A percentile compares a stretch with the other conserved stretches of the same genome.
Evolutionary conservation across 1,140 invertebrate genomes (phyloP).

Genomic region (Ectropis grisescens): DNA sequence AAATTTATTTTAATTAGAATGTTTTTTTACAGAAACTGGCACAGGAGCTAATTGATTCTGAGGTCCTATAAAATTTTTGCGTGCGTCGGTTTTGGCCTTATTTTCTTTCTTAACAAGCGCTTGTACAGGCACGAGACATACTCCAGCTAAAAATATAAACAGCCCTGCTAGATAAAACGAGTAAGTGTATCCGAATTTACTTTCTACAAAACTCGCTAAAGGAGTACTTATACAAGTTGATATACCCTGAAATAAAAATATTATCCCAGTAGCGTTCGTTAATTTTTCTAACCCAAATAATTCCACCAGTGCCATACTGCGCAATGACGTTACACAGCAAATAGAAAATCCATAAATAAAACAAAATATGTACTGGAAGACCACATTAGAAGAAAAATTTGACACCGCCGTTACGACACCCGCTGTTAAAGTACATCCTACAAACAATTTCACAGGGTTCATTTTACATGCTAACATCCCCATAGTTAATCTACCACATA

Average conservation of each 20-base stretch:
- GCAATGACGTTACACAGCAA: constrained; percentile 31
- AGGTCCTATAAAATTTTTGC: no score
- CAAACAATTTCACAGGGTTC: constrained; percentile 31
- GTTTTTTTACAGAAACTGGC: no score
- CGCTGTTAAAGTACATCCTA: constrained; percentile 19
- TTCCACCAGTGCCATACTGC: constrained; percentile 42
- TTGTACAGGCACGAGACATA: no score
- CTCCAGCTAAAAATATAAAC: constrained; percentile 32
- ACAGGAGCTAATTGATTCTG: no score
- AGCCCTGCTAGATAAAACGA: constrained; percentile 43
- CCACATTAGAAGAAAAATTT: constrained; percentile 31
- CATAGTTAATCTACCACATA: constrained; percentile 33
- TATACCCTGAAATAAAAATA: constrained; percentile 52
- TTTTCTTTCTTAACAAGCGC: no score
- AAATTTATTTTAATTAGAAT: no score
- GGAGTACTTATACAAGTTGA: constrained; percentile 52
- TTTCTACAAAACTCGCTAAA: constrained; percentile 36
- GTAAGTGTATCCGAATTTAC: constrained; percentile 31
- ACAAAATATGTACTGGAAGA: constrained; percentile 49
- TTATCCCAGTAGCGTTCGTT: constrained; percentile 52
- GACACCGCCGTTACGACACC: constrained; percentile 35
- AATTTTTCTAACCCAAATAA: constrained; percentile 54
- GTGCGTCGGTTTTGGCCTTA: no score
- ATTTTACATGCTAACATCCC: constrained; percentile 41
- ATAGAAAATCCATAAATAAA: constrained; percentile 42